Conservation (phyloP, 2,113 vertebrate genomes). For the Peromyscus leucopus region DNA sequence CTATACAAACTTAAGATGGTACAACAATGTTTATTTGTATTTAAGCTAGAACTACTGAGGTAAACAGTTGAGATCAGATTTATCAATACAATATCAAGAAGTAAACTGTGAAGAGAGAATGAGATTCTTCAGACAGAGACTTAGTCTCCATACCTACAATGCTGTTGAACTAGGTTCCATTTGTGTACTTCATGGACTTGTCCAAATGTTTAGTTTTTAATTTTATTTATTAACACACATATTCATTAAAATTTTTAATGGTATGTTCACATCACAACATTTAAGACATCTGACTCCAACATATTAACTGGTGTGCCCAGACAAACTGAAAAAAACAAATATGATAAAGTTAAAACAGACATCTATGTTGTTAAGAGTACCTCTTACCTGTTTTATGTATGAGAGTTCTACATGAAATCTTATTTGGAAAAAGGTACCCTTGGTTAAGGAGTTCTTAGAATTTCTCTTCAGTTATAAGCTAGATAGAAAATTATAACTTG, state of each 20-base stretch:
- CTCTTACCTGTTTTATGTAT: slow-evolving; percentile 8
- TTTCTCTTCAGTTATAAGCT: slow-evolving; percentile 52
- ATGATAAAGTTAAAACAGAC: not conserved
- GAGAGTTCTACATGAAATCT: not conserved
- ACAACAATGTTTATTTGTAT: slow-evolving; percentile 13
- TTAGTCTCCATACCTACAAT: not conserved
- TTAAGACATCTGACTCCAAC: slow-evolving; percentile 19
- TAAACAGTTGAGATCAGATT: not conserved
- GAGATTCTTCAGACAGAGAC: not conserved
- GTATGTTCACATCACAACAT: slow-evolving; percentile 5
- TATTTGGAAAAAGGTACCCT: slow-evolving; percentile 14
- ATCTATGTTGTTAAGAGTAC: slow-evolving; percentile 39
- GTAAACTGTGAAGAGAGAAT: slow-evolving; percentile 35
- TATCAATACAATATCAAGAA: slow-evolving; percentile 37
- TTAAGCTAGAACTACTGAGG: slow-evolving; percentile 29
- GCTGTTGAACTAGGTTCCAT: slow-evolving; percentile 32
- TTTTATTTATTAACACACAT: slow-evolving; percentile 44
- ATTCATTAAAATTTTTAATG: slow-evolving; percentile 45
- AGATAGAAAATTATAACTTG: slow-evolving; percentile 25
- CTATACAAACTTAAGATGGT: not conserved
- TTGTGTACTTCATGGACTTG: not conserved
- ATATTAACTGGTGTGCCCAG: slow-evolving; percentile 29
- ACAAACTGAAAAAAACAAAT: slow-evolving; percentile 30
- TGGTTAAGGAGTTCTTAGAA: slow-evolving; percentile 12
- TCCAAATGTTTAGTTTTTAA: slow-evolving; percentile 56